Conservation (phyloP, 2,113 vertebrate species). For the Rhinolophus sinicus region DNA sequence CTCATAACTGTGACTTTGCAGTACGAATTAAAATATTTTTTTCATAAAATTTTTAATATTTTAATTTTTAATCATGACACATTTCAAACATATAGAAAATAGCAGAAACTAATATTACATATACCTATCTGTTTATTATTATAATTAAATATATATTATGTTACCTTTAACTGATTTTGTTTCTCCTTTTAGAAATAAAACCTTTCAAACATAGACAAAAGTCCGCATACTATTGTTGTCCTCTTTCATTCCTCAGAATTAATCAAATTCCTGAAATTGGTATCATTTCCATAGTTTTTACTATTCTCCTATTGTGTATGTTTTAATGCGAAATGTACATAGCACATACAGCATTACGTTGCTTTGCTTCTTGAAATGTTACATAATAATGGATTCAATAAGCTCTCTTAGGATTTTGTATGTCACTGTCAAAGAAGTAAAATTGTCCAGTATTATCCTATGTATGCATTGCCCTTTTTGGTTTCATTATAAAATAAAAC, state of each 20-base stretch:
- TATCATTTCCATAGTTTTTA: not conserved
- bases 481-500: not conserved
- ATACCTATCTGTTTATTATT: not conserved
- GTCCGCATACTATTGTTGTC: not conserved
- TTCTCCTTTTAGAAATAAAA: slow-evolving; percentile 31
- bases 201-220: not conserved
- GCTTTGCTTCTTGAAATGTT: not conserved
- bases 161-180: not conserved
- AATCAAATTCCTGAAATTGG: not conserved
- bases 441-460: not conserved
- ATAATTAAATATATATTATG: not conserved
- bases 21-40: not conserved
- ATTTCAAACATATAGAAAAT: not conserved
- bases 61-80: not conserved
- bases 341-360: not conserved
- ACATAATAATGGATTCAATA: not conserved
- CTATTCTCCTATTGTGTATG: not conserved
- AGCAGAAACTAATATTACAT: not conserved
- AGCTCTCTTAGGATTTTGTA: not conserved
- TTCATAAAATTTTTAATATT: not conserved
- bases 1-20: not conserved
- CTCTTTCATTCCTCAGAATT: not conserved
- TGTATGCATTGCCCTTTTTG: not conserved
- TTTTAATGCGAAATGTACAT: not conserved
- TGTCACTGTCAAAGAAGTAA: not conserved